Evolutionary conservation across 2,113 vertebrate genomes (phyloP).

Genomic region (Dascyllus trimaculatus): DNA sequence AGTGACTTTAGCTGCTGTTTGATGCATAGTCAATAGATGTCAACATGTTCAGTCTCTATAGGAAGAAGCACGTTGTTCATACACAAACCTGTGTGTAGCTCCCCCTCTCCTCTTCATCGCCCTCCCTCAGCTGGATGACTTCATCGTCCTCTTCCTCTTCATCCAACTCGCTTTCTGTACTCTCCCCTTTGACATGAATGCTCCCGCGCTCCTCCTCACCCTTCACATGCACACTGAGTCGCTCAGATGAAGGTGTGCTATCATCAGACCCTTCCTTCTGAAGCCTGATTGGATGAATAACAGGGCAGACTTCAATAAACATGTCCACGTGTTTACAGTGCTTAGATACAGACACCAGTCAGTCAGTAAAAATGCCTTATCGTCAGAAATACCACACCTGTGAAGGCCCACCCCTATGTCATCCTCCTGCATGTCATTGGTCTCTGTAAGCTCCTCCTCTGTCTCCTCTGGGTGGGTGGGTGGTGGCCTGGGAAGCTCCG

Average conservation of each 20-base stretch:
- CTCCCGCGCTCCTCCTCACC: constrained; percentile 62
- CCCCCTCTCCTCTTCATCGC: constrained; percentile 70
- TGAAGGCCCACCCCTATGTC: constrained; percentile 32
- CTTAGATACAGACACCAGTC: background rate
- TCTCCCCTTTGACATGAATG: constrained; percentile 73
- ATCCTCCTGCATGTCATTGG: constrained; percentile 81
- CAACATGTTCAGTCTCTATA: too few relatives aligned
- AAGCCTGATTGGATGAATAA: constrained; percentile 56
- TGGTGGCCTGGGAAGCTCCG: constrained; percentile 71
- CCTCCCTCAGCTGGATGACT: constrained; percentile 68
- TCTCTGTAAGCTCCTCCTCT: constrained; percentile 80
- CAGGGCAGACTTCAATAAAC: background rate
- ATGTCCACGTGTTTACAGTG: background rate
- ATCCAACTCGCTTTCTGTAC: constrained; percentile 77
- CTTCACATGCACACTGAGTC: constrained; percentile 34
- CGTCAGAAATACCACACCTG: constrained; percentile 43
- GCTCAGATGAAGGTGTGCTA: constrained; percentile 57
- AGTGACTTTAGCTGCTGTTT: too few relatives aligned
- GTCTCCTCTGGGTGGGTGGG: constrained; percentile 80
- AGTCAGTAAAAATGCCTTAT: background rate
- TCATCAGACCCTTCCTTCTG: constrained; percentile 75
- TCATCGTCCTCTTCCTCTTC: constrained; percentile 81
- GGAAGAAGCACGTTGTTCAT: too few relatives aligned
- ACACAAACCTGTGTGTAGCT: constrained; percentile 70
- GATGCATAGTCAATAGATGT: too few relatives aligned